Evolutionary conservation across 2,888 invertebrate genomes (phyloP).

Genomic region (Sylvicola fuscatus): DNA sequence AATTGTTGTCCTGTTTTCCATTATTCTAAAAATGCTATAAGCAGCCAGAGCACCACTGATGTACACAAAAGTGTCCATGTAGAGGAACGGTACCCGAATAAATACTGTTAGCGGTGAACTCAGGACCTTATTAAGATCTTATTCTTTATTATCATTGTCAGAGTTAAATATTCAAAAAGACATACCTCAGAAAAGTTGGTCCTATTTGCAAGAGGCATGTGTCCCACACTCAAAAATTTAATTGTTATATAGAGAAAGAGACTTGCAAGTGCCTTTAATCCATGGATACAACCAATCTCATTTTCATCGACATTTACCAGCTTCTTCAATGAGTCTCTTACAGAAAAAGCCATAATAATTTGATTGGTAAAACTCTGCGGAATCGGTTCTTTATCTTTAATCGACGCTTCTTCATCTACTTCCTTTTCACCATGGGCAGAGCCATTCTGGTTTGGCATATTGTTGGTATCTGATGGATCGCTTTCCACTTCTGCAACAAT

Average conservation of each 20-base stretch:
- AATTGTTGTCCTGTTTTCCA: constrained; percentile 29
- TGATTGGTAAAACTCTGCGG: constrained; percentile 8
- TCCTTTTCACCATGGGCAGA: constrained; percentile 4
- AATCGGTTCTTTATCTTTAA: neutral
- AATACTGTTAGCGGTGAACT: constrained; percentile 36
- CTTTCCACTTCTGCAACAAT: constrained; percentile 3
- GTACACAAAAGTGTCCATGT: constrained; percentile 44
- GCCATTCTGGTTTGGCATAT: constrained; percentile 10
- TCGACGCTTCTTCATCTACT: neutral
- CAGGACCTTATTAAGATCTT: constrained; percentile 23
- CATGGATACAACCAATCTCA: constrained; percentile 43
- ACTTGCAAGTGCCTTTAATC: constrained; percentile 43
- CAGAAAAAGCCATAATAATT: constrained; percentile 36
- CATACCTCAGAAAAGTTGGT: constrained; percentile 34
- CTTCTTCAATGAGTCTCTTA: constrained; percentile 36
- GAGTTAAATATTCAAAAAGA: no score
- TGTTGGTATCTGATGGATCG: constrained; percentile 11
- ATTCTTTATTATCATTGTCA: no score
- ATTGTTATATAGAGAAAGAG: constrained; percentile 40
- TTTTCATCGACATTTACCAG: constrained; percentile 34
- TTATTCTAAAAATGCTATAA: constrained; percentile 34
- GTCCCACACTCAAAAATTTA: constrained; percentile 40
- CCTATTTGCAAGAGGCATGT: constrained; percentile 41
- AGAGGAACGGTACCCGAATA: constrained; percentile 40
- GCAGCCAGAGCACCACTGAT: constrained; percentile 44